phyloP scores from a whole-genome alignment of 2,113 vertebrate species.

The Lepisosteus osseus region DNA sequence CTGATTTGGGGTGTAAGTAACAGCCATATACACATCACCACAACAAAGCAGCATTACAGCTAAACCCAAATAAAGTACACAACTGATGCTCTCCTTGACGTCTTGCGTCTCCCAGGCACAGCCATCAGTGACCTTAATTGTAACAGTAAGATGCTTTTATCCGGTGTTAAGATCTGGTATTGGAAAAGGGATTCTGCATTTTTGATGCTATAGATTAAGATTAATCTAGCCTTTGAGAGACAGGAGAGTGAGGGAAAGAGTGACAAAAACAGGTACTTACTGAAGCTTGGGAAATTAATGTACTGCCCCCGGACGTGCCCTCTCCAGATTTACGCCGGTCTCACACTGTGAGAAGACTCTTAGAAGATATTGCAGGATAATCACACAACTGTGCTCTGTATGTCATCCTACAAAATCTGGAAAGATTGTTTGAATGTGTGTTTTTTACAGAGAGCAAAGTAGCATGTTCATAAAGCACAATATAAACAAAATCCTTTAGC shows the following conservation, averaged over 20 bases:
- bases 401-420: no score
- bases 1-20: no score
- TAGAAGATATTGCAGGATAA: background rate
- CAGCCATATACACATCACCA: no score
- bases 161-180: conserved; percentile 64
- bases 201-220: conserved; percentile 57
- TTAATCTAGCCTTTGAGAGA: conserved; percentile 51
- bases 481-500: no score
- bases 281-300: conserved; percentile 31
- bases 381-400: no score
- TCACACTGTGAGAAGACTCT: conserved; percentile 4
- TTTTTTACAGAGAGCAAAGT: no score
- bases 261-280: conserved; percentile 44
- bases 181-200: conserved; percentile 55
- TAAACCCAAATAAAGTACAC: background rate
- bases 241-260: conserved; percentile 41
- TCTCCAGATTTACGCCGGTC: background rate
- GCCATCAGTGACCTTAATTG: conserved; percentile 49
- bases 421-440: no score
- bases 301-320: background rate
- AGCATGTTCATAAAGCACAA: no score
- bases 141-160: conserved; percentile 48
- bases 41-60: background rate
- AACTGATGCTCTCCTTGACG: conserved; percentile 13
- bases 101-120: conserved; percentile 29